Percentiles rank a stretch among this genome's conserved stretches.
phyloP scores from a whole-genome alignment of 1,140 invertebrate genomes.

The Brachionus asplanchnoidis region DNA sequence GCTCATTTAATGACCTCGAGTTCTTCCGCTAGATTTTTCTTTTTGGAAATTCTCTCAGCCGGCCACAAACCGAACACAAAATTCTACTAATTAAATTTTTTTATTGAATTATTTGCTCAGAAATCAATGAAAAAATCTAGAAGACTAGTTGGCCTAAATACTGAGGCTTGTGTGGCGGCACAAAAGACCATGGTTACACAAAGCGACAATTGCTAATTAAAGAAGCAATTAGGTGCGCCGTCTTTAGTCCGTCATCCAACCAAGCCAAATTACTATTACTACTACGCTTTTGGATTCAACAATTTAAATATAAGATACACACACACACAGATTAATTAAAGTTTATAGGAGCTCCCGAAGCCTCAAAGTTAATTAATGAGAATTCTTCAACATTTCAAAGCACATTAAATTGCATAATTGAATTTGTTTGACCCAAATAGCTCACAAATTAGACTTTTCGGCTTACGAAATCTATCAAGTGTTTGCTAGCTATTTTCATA shows the following conservation, averaged over 20 bases:
- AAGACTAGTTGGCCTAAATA: not conserved
- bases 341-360: not conserved
- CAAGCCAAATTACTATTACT: not conserved
- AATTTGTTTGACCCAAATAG: not conserved
- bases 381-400: not conserved
- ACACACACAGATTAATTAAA: not conserved
- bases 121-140: not conserved
- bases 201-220: not conserved
- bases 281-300: not conserved
- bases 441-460: not conserved
- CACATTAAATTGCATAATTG: not conserved
- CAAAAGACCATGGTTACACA: not conserved
- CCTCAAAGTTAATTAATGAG: not conserved
- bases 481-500: not conserved
- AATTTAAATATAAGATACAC: not conserved
- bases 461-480: not conserved
- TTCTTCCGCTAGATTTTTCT: not conserved
- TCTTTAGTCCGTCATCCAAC: not conserved
- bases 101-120: not conserved
- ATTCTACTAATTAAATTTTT: not conserved
- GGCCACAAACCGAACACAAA: not conserved
- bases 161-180: not conserved
- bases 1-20: not conserved
- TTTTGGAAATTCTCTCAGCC: not conserved
- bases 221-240: not conserved